Evolutionary conservation across 2,113 vertebrate species (phyloP).

Genomic region (Passer montanus): DNA sequence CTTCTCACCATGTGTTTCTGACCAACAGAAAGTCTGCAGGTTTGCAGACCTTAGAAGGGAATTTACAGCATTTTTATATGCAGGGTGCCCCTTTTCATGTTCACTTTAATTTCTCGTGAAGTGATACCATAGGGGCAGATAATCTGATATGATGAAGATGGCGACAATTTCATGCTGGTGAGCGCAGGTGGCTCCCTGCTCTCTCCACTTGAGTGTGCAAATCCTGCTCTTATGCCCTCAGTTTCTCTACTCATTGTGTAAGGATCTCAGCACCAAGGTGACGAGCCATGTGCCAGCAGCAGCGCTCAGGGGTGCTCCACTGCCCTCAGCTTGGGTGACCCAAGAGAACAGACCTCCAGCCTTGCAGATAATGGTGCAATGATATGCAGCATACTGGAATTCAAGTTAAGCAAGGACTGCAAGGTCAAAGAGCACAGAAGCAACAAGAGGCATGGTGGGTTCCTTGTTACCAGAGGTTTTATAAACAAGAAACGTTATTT

Average conservation of each 20-base stretch:
- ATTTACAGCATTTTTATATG: not conserved
- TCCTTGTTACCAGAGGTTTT: not conserved
- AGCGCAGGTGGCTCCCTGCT: not conserved
- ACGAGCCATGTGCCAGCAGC: accelerated
- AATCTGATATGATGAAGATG: not conserved
- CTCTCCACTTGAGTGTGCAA: not conserved
- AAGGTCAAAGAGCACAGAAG: not conserved
- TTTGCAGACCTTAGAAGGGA: not conserved
- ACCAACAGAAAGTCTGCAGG: not conserved
- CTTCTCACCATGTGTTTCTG: not conserved
- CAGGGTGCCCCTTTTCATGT: not conserved
- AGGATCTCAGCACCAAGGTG: not conserved
- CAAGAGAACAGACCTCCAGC: not conserved
- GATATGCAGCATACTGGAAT: not conserved
- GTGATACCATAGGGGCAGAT: not conserved
- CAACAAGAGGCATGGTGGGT: not conserved
- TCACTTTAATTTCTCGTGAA: not conserved
- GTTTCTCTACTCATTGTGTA: not conserved
- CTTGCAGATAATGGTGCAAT: not conserved
- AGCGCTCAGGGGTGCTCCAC: not conserved
- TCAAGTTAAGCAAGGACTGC: not conserved
- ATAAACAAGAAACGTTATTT: slow-evolving; percentile 2
- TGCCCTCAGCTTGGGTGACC: not conserved
- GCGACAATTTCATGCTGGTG: not conserved
- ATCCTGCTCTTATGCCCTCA: not conserved